These are phyloP conservation scores for Porites rus DNA, from an alignment of 92 coral and sea anemone genomes.

Conservation along the genomic window DNA sequence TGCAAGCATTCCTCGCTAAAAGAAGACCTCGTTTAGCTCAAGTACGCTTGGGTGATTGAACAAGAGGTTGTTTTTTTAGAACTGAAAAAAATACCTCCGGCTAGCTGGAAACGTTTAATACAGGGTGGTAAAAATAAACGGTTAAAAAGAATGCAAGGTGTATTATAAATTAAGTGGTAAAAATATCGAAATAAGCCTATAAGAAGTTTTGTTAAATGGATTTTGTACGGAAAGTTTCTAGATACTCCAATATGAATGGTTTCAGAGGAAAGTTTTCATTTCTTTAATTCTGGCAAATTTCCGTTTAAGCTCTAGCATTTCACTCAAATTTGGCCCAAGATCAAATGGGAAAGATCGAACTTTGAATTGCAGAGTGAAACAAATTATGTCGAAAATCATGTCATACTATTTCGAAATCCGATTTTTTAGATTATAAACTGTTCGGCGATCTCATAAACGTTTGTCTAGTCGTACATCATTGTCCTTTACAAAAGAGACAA, in stretches of 20 bases:
- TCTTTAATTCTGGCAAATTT: conserved; percentile 12
- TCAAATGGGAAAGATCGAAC: background rate
- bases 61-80: conserved; percentile 26
- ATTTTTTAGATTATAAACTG: conserved; percentile 16
- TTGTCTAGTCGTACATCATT: background rate
- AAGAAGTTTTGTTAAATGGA: background rate
- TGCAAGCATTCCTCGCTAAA: conserved; percentile 42
- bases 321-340: background rate
- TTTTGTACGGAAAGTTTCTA: conserved; percentile 13
- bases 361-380: background rate
- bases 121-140: background rate
- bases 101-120: background rate
- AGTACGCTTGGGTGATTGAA: conserved; percentile 24
- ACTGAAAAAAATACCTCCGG: background rate
- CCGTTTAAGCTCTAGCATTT: conserved; percentile 22
- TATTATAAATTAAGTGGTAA: background rate
- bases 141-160: background rate
- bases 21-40: background rate
- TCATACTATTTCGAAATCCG: background rate
- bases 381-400: background rate
- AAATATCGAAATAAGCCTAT: conserved; percentile 19
- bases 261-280: background rate
- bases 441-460: background rate
- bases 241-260: conserved; percentile 13
- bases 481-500: background rate